Conservation (phyloP, 2,797 vertebrate species). For the Falco biarmicus region DNA sequence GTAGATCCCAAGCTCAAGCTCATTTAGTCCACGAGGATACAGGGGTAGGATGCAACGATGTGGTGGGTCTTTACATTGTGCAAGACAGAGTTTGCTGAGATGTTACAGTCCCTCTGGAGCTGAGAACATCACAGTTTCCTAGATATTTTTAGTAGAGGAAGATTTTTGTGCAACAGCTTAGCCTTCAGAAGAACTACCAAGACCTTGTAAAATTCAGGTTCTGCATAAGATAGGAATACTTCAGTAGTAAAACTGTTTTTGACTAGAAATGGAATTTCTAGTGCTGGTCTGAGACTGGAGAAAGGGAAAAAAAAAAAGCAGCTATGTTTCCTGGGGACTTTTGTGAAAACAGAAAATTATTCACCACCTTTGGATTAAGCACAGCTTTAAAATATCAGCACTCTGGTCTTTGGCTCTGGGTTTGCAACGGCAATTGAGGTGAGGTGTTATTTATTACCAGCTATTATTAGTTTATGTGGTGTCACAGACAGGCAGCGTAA, state of each 20-base stretch:
- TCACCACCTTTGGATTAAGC: not conserved
- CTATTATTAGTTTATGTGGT: not conserved
- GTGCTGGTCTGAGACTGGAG: not conserved
- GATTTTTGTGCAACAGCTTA: not conserved
- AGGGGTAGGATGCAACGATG: not conserved
- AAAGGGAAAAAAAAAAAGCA: not conserved
- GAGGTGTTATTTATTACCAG: not conserved
- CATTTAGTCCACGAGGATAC: not conserved
- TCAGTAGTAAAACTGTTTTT: slow-evolving; percentile 15
- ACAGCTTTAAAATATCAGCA: not conserved
- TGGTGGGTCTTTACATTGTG: not conserved
- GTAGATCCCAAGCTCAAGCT: not conserved
- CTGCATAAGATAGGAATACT: not conserved
- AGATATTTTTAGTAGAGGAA: slow-evolving; percentile 24
- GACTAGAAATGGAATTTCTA: not conserved
- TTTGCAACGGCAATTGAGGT: not conserved
- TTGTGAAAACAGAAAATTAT: not conserved
- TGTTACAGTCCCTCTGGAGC: not conserved
- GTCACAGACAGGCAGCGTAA: not conserved
- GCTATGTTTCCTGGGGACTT: not conserved
- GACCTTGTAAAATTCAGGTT: slow-evolving; percentile 41
- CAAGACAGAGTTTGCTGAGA: not conserved
- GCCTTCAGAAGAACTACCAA: not conserved
- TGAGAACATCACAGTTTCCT: slow-evolving; percentile 10
- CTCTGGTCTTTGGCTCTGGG: not conserved